phyloP scores from a whole-genome alignment of 2,888 invertebrate genomes.

The Prosopocoilus inquinatus region DNA sequence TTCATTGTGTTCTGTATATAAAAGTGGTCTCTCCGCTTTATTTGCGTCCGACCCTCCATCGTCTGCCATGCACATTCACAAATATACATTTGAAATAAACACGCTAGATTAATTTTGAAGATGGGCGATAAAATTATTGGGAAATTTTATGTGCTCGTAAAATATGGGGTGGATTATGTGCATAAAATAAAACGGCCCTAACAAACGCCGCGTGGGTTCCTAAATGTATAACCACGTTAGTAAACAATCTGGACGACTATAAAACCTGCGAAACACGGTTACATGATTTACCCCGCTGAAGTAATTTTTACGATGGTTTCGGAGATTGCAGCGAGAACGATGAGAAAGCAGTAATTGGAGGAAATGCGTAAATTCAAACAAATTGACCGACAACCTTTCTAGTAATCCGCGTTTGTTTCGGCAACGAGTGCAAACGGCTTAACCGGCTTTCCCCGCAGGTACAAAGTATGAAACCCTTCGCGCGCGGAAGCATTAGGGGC shows the following conservation, averaged over 20 bases:
- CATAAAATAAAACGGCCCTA: neutral
- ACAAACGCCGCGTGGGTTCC: neutral
- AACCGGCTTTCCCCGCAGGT: no score
- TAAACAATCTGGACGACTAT: constrained; percentile 5
- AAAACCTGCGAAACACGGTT: neutral
- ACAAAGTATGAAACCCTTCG: constrained; percentile 23
- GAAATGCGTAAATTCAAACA: neutral
- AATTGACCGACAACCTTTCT: neutral
- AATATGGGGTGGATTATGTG: constrained; percentile 20
- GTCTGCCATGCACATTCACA: neutral
- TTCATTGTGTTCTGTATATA: neutral
- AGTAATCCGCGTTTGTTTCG: no score
- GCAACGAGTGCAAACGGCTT: no score
- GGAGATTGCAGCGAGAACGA: no score
- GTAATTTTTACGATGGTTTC: no score
- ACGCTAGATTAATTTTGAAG: constrained; percentile 35
- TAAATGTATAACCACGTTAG: neutral
- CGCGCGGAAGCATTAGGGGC: constrained; percentile 26
- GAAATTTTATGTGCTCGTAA: constrained; percentile 35
- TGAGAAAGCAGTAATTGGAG: no score
- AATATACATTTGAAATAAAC: constrained; percentile 28
- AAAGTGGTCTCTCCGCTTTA: neutral
- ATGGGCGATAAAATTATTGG: constrained; percentile 36
- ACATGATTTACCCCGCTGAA: no score
- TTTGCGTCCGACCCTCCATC: neutral